Base-by-base conservation (phyloP, 2,797 vertebrate genomes). In the Eremophila alpestris region DNA sequence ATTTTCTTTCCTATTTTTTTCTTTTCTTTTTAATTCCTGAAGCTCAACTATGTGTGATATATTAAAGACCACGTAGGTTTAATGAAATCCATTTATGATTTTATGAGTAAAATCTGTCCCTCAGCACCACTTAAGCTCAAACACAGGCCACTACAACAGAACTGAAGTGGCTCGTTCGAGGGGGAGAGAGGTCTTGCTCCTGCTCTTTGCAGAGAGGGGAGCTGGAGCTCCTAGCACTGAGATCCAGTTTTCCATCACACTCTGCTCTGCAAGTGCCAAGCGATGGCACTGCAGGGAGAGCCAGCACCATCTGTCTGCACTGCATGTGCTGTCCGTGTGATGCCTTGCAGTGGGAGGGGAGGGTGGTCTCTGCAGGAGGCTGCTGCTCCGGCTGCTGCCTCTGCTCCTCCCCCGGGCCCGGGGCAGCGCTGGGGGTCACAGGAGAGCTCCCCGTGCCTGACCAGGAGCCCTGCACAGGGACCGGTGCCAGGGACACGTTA, bases 41-140 rank as follows among this genome's bases (percentile, higher is more conserved):
- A 58, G 67, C 89, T 91, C 70, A 91, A 62, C 82, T 88, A 69
- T 76, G 59, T 49, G 69, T 93, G 84, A 91, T 93, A 76, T 92
- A 96, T 95, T 92, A 94, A 94, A 92, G 92, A 96, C 74, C 55
- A 67, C 0, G 1, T 41, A 93, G 56, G 59, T 81, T 79, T 94
- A 96, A 95, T 95, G 89, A 97, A 95, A 96, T 64, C 83, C 75
- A 87, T 95, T 95, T 95, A 95, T 94, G 94, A 94, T 85, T 94
- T 94, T 90, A 93, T 75, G 78, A 93, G 93, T 75, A 87, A 83
- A 93, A 94, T 91, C 70, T 93, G 83, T 94, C 94, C 87, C 93
- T 82, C 56, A 90, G 70, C 87, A 77, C 74, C 68, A 83, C 80
- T 96, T 94, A 82, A 51, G 30, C 60, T 82, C 67, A 48, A 63